A percentile compares a stretch with the other conserved stretches of the same genome.
Conservation (phyloP, 1,140 invertebrate genomes). For the Tetragonula clypearis region DNA sequence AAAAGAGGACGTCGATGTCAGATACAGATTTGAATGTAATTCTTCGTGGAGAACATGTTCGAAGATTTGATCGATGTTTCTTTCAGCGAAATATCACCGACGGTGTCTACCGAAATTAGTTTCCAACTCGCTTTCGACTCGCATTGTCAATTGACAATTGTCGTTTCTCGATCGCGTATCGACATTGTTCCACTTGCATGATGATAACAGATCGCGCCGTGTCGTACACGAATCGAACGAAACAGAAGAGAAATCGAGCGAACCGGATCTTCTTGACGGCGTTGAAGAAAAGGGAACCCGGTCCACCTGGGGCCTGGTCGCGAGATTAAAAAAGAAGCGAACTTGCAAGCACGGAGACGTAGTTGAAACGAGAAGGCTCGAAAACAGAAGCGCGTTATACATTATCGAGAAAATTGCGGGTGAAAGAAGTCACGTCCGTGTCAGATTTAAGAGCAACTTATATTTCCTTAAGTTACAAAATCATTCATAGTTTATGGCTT, state of each 20-base stretch:
- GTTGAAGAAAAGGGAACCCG: not conserved
- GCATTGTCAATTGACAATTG: not conserved
- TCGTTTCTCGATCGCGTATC: conserved; percentile 24
- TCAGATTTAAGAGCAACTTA: conserved; percentile 53
- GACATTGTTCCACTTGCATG: conserved; percentile 27
- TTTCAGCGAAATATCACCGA: not conserved
- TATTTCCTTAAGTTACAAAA: conserved; percentile 53
- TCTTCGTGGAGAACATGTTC: not conserved
- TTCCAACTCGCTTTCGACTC: not conserved
- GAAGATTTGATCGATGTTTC: not conserved
- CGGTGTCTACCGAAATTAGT: not conserved
- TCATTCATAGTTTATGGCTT: conserved; percentile 29
- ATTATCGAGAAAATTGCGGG: conserved; percentile 18
- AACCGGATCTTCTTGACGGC: not conserved
- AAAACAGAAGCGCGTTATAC: conserved; percentile 9
- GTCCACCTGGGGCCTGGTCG: no score
- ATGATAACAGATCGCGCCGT: conserved; percentile 1
- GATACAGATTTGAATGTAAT: not conserved
- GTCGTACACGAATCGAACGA: not conserved
- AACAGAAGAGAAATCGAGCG: not conserved
- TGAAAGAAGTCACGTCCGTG: conserved; percentile 36
- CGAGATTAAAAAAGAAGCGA: not conserved
- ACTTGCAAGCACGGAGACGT: not conserved
- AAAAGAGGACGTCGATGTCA: not conserved
- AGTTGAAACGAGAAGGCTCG: conserved; percentile 31